A percentile compares a stretch with the other conserved stretches of the same genome.
Evolutionary conservation across 2,888 invertebrate species (phyloP).

Genomic region (Sarcophaga subvicina): DNA sequence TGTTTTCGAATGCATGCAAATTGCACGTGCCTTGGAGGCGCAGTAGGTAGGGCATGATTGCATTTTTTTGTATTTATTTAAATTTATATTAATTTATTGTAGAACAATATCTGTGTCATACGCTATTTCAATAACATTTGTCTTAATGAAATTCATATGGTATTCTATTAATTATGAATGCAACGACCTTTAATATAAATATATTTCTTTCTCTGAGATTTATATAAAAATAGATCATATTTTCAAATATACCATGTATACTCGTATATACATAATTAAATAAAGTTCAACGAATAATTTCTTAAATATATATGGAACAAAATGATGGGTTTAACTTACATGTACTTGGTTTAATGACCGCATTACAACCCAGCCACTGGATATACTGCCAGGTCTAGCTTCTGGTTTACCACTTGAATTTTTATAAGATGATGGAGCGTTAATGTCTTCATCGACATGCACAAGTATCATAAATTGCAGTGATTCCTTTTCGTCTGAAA

Average conservation of each 20-base stretch:
- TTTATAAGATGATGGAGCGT: conserved; percentile 74
- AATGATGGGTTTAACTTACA: conserved; percentile 77
- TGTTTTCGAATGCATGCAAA: not conserved
- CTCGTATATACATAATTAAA: too few species aligned
- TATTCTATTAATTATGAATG: not conserved
- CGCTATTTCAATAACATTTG: not conserved
- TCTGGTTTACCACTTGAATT: conserved; percentile 69
- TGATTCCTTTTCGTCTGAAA: conserved; percentile 83
- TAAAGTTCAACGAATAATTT: too few species aligned
- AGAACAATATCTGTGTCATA: too few species aligned
- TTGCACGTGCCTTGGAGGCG: conserved; percentile 63
- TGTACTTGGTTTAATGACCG: conserved; percentile 85
- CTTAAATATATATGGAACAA: too few species aligned
- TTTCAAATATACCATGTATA: too few species aligned
- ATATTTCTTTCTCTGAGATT: too few species aligned
- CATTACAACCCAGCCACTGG: conserved; percentile 87
- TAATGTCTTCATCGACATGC: conserved; percentile 86
- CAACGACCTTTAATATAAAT: too few species aligned
- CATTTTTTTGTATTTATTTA: conserved; percentile 17
- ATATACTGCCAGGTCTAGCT: conserved; percentile 83
- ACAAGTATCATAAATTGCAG: conserved; percentile 90
- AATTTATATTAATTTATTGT: not conserved
- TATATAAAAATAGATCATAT: too few species aligned
- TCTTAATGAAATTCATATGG: not conserved
- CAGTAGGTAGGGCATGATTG: conserved; percentile 49